phyloP scores from a whole-genome alignment of 2,888 invertebrate genomes.

The Xiphydria camelus region DNA sequence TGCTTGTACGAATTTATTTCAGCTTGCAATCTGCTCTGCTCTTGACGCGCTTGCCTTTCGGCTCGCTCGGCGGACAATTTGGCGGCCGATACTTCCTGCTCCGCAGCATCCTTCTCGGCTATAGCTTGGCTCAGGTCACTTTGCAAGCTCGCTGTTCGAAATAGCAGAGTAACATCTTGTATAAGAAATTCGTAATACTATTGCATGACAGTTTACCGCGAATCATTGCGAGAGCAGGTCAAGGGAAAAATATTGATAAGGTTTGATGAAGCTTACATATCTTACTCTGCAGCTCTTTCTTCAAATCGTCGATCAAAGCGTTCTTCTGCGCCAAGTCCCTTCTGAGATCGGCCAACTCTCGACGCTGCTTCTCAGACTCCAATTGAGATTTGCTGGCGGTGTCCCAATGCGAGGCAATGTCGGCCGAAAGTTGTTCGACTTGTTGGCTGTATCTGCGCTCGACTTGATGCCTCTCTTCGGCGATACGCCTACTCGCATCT shows the following conservation, averaged over 20 bases:
- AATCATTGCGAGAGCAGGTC: not conserved
- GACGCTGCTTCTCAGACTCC: constrained; percentile 77
- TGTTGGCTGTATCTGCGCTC: constrained; percentile 73
- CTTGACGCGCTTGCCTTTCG: constrained; percentile 77
- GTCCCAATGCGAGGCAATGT: constrained; percentile 80
- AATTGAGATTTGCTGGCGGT: constrained; percentile 71
- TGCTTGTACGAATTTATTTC: constrained; percentile 68
- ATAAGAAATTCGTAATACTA: too few relatives aligned
- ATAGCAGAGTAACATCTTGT: not conserved
- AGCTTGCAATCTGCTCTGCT: constrained; percentile 73
- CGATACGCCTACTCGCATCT: constrained; percentile 70
- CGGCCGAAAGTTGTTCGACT: constrained; percentile 78
- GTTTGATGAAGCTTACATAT: constrained; percentile 64
- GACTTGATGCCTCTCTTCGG: constrained; percentile 73
- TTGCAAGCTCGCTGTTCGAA: constrained; percentile 68
- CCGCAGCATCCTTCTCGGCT: constrained; percentile 77
- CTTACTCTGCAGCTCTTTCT: constrained; percentile 78
- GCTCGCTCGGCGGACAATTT: constrained; percentile 67
- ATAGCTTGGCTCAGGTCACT: constrained; percentile 76
- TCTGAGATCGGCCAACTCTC: constrained; percentile 75
- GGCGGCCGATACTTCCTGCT: constrained; percentile 77
- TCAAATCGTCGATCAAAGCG: constrained; percentile 75
- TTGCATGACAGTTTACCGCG: too few relatives aligned
- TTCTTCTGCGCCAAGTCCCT: constrained; percentile 78
- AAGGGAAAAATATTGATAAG: not conserved